These are phyloP conservation scores for Eledona agricola DNA, from an alignment of 2,888 invertebrate genomes.

Conservation along the genomic window DNA sequence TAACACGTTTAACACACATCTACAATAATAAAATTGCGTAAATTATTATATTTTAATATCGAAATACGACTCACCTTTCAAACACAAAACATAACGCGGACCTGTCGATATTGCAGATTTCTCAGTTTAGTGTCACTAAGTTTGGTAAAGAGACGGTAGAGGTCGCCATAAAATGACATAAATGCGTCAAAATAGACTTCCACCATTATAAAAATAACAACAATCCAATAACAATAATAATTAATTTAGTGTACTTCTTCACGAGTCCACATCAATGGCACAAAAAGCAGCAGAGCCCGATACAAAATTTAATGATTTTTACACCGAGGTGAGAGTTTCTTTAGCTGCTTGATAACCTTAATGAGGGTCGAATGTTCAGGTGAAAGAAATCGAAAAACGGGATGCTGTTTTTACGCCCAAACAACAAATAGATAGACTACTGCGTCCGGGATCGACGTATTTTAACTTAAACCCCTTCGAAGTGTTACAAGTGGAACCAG, in stretches of 20 bases:
- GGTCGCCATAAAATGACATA: not conserved
- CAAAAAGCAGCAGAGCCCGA: conserved; percentile 64
- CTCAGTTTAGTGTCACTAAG: not conserved
- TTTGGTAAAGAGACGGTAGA: conserved; percentile 4
- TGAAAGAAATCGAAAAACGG: conserved; percentile 97
- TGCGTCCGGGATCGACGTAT: conserved; percentile 97
- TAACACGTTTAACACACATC: too few species aligned
- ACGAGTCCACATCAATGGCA: conserved; percentile 23
- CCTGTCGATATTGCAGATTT: conserved; percentile 1
- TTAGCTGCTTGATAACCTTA: conserved; percentile 10
- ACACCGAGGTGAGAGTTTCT: conserved; percentile 75
- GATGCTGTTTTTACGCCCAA: conserved; percentile 96
- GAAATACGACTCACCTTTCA: too few species aligned
- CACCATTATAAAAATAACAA: conserved; percentile 21
- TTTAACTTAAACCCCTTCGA: conserved; percentile 98
- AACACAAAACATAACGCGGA: too few species aligned
- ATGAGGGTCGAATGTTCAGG: conserved; percentile 70
- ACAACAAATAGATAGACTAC: conserved; percentile 95
- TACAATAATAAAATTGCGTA: too few species aligned
- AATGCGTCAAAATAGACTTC: conserved; percentile 28
- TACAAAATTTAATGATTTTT: conserved; percentile 82
- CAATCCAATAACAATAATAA: conserved; percentile 9
- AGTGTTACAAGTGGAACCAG: conserved; percentile 91
- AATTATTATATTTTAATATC: too few species aligned
- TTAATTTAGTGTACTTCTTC: not conserved